A percentile compares a stretch with the other conserved stretches of the same genome.
Conservation (phyloP, 1,140 invertebrate genomes). For the Nymphalis io region DNA sequence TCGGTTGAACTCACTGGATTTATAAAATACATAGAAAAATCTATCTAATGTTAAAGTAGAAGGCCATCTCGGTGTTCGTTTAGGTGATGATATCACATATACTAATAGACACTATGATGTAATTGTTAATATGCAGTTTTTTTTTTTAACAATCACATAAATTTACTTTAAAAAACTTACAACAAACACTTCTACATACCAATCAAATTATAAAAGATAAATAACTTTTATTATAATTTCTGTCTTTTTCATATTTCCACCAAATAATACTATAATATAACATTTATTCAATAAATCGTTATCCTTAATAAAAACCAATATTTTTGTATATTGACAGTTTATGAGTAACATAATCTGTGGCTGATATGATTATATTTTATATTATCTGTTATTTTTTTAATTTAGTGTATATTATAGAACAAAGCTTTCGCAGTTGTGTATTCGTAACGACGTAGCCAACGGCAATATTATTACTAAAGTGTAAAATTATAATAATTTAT, state of each 20-base stretch:
- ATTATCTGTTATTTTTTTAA: slow-evolving; percentile 1
- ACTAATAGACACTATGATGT: slow-evolving; percentile 25
- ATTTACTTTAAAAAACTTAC: slow-evolving; percentile 2
- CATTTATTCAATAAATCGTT: not conserved
- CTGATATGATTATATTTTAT: slow-evolving; percentile 2
- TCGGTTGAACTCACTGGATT: slow-evolving; percentile 38
- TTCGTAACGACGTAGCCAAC: not conserved
- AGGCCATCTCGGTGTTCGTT: slow-evolving; percentile 52
- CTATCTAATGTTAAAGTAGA: slow-evolving; percentile 46
- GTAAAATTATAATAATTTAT: slow-evolving; percentile 44
- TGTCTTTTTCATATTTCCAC: not conserved
- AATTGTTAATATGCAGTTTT: not conserved
- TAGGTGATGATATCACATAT: slow-evolving; percentile 33
- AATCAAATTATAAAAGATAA: not conserved
- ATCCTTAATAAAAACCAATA: not conserved
- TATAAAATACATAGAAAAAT: slow-evolving; percentile 47
- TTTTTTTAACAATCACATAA: not conserved
- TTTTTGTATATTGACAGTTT: not conserved
- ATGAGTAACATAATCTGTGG: not conserved
- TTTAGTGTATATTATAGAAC: not conserved
- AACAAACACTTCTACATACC: slow-evolving; percentile 6
- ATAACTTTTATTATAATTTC: not conserved
- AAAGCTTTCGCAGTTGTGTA: not conserved
- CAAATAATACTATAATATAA: not conserved
- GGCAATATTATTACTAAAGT: slow-evolving; percentile 29